Conservation (phyloP, 2,888 invertebrate species). For the Conomelus anceps region DNA sequence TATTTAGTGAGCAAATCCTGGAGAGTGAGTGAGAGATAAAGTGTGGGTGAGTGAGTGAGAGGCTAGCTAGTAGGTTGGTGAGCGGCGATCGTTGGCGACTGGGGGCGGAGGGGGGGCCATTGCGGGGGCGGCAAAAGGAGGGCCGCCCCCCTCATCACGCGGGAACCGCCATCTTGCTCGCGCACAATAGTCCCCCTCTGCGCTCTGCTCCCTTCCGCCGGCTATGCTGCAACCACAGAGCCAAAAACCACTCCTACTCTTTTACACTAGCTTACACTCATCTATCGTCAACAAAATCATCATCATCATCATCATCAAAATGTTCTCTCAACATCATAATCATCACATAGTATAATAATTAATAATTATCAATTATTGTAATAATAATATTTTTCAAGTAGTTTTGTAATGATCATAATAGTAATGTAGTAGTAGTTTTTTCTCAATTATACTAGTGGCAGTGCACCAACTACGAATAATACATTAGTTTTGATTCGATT, state of each 20-base stretch:
- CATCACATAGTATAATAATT: neutral
- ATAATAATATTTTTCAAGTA: neutral
- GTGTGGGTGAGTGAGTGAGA: neutral
- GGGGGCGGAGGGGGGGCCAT: constrained; percentile 26
- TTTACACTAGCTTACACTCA: constrained; percentile 19
- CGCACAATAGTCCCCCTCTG: constrained; percentile 31
- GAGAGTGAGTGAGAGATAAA: neutral
- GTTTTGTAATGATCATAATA: neutral
- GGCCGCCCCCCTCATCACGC: constrained; percentile 25
- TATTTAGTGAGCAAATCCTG: neutral
- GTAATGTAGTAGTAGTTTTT: neutral
- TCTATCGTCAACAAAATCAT: too few species aligned
- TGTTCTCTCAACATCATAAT: neutral
- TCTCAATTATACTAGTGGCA: neutral
- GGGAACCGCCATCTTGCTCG: constrained; percentile 34
- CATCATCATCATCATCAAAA: neutral
- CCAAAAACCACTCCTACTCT: constrained; percentile 10
- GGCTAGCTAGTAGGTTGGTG: constrained; percentile 26
- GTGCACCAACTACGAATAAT: constrained; percentile 4
- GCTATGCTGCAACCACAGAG: constrained; percentile 23
- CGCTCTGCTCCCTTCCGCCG: constrained; percentile 24
- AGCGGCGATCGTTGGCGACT: constrained; percentile 12
- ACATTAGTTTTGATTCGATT: constrained; percentile 6
- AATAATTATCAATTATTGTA: neutral
- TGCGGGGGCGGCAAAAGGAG: constrained; percentile 26